Percentiles rank a stretch among this genome's conserved stretches.
Conservation (phyloP, 1,140 invertebrate genomes). For the Heliothis virescens region DNA sequence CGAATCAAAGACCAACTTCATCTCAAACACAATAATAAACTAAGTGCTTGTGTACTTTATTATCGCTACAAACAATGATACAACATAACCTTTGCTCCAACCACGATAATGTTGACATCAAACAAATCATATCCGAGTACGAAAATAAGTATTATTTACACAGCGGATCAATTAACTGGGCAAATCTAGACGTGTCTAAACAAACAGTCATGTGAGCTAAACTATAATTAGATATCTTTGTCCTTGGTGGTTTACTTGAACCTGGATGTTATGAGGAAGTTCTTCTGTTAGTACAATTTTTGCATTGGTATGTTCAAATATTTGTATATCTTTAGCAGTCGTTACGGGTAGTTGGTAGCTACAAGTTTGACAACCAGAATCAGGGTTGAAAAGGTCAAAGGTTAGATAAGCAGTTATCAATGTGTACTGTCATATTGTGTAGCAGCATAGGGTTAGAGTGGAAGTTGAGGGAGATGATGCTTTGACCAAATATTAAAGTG, state of each 20-base stretch:
- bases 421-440: no score
- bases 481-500: no score
- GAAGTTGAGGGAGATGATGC: no score
- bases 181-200: background rate
- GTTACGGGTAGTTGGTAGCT: no score
- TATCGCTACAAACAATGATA: background rate
- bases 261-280: background rate
- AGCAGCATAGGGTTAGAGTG: no score
- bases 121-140: background rate
- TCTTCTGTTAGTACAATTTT: background rate
- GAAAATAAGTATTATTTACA: background rate
- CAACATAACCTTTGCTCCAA: conserved; percentile 25
- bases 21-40: background rate
- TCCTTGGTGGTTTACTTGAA: background rate
- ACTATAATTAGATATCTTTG: background rate
- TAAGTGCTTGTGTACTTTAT: background rate
- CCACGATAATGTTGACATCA: background rate
- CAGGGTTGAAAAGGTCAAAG: no score
- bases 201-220: background rate
- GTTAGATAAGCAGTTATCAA: no score
- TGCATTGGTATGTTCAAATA: background rate
- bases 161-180: background rate
- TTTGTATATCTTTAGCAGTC: no score
- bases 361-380: no score
- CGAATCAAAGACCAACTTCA: no score